Conservation (phyloP, 2,888 invertebrate species). For the Osedax frankpressi region DNA sequence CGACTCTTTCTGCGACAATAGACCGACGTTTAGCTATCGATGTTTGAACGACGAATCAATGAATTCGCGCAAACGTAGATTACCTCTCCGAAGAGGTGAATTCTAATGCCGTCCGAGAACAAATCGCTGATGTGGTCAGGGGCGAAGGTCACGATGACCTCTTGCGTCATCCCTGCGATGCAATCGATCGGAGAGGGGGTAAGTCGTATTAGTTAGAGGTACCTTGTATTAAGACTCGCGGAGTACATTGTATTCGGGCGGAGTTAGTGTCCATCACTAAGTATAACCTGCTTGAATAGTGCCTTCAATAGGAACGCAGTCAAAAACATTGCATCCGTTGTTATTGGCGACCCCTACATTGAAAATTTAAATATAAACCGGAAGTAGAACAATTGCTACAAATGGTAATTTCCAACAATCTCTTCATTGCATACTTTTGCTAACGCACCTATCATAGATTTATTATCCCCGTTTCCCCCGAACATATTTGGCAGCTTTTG, state of each 20-base stretch:
- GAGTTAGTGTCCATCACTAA: background rate
- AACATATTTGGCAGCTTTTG: background rate
- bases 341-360: slow-evolving; percentile 41
- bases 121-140: slow-evolving; percentile 43
- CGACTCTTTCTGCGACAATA: slow-evolving; percentile 35
- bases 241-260: background rate
- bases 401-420: background rate
- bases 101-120: slow-evolving; percentile 40
- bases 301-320: slow-evolving; percentile 41
- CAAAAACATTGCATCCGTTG: slow-evolving; percentile 44
- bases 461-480: background rate
- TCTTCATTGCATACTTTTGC: no score
- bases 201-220: no score
- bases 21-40: no score
- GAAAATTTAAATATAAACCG: background rate
- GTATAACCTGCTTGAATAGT: slow-evolving; percentile 35
- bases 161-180: slow-evolving; percentile 34
- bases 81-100: slow-evolving; percentile 42
- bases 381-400: background rate
- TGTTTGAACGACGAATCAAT: no score
- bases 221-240: background rate
- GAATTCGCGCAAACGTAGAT: background rate
- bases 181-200: no score
- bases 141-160: slow-evolving; percentile 42
- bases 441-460: background rate